A percentile compares a stretch with the other conserved stretches of the same genome.
These are phyloP conservation scores for Pelobates fuscus DNA, from an alignment of 2,113 vertebrate species.

Conservation along the genomic window DNA sequence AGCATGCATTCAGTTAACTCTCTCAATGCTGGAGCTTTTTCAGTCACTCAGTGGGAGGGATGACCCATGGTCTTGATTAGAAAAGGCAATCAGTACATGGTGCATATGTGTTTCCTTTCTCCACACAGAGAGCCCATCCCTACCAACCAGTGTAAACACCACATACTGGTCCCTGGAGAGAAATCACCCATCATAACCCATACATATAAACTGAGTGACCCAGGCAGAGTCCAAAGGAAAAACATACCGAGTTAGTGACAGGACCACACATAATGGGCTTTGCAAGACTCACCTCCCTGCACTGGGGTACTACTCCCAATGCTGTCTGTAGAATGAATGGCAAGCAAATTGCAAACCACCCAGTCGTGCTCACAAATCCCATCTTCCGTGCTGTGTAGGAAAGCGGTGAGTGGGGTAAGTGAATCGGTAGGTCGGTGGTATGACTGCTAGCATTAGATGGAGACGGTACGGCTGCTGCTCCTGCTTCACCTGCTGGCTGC, in stretches of 20 bases:
- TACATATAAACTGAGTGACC: too few relatives aligned
- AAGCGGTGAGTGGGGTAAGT: background rate
- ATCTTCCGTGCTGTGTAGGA: background rate
- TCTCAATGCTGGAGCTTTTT: too few relatives aligned
- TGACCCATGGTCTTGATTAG: too few relatives aligned
- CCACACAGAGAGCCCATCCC: background rate
- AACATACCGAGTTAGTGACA: too few relatives aligned
- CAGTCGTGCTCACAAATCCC: constrained; percentile 34
- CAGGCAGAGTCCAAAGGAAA: too few relatives aligned
- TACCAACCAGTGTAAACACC: background rate
- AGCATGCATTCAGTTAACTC: too few relatives aligned
- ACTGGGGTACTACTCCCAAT: background rate
- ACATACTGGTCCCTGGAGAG: background rate
- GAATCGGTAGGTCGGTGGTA: background rate
- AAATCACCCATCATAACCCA: background rate
- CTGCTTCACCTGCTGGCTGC: constrained; percentile 18
- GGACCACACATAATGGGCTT: constrained; percentile 29
- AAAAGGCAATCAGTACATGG: too few relatives aligned
- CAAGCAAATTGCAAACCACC: constrained; percentile 30
- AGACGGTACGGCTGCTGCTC: background rate
- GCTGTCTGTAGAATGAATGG: constrained; percentile 26
- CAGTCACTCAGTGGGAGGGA: too few relatives aligned
- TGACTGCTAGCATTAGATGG: background rate
- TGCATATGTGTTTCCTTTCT: background rate
- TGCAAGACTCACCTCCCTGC: constrained; percentile 34